Percentiles rank a stretch among this genome's conserved stretches.
Evolutionary conservation across 2,888 invertebrate genomes (phyloP).

Genomic region (Phortica okadai): DNA sequence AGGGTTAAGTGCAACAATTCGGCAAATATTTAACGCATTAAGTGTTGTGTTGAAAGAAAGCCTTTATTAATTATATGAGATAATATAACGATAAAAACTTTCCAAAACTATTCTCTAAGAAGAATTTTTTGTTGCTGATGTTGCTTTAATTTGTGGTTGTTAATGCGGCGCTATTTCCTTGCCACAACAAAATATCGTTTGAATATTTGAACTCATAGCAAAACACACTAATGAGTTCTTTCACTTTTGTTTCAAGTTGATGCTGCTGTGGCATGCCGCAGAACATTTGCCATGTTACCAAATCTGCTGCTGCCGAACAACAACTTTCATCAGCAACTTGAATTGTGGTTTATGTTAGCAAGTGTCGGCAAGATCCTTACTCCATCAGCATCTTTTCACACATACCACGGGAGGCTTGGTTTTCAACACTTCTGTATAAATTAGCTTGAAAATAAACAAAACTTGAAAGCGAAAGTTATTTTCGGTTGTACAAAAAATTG

Average conservation of each 20-base stretch:
- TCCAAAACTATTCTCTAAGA: no score
- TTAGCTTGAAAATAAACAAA: slow-evolving; percentile 66
- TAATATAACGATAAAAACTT: no score
- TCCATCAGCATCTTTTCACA: neutral
- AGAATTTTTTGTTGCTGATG: no score
- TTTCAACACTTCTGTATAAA: slow-evolving; percentile 22
- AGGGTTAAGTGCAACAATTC: no score
- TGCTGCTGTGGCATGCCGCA: slow-evolving; percentile 25
- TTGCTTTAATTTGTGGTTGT: no score
- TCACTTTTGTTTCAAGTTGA: neutral
- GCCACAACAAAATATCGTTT: neutral
- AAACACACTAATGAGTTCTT: slow-evolving; percentile 18
- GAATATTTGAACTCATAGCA: neutral
- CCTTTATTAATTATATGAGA: no score
- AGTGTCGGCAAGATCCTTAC: slow-evolving; percentile 19
- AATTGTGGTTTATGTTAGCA: slow-evolving; percentile 46
- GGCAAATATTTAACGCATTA: no score
- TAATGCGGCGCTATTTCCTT: no score
- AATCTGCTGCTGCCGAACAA: slow-evolving; percentile 47
- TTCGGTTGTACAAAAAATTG: neutral
- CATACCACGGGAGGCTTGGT: neutral
- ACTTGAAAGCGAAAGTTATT: neutral
- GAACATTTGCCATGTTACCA: slow-evolving; percentile 25
- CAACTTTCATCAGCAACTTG: slow-evolving; percentile 51
- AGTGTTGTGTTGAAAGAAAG: no score